A percentile compares a stretch with the other conserved stretches of the same genome.
These are phyloP conservation scores for Dinomys branickii DNA, from an alignment of 2,113 vertebrate species.

Conservation along the genomic window DNA sequence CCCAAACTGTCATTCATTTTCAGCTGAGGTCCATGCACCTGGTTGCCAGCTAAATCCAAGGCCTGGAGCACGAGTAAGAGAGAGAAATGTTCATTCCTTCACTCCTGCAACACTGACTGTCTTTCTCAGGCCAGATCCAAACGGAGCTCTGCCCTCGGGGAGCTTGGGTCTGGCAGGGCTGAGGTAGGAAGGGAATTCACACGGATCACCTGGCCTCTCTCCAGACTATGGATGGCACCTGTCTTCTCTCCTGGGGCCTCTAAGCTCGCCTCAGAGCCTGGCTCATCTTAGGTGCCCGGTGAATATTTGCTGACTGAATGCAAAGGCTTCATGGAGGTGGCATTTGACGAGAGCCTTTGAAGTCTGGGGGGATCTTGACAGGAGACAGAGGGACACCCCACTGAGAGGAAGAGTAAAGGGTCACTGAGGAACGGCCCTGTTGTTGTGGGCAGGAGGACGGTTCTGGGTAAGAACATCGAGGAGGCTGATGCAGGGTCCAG, in stretches of 20 bases:
- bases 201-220: fast-evolving
- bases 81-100: not conserved
- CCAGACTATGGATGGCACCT: not conserved
- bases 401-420: not conserved
- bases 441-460: not conserved
- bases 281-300: not conserved
- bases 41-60: not conserved
- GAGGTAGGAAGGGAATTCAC: not conserved
- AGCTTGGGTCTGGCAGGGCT: not conserved
- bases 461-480: not conserved
- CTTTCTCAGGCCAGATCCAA: not conserved
- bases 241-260: not conserved
- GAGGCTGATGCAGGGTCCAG: not conserved
- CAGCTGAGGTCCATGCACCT: not conserved
- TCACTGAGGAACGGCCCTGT: not conserved
- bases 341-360: not conserved
- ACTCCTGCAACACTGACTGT: not conserved
- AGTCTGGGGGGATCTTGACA: not conserved
- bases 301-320: not conserved
- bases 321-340: not conserved
- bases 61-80: not conserved
- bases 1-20: not conserved
- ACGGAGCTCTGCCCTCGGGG: not conserved
- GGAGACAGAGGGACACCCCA: not conserved
- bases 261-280: not conserved